Conservation (phyloP, 2,113 vertebrate genomes). For the Marmota flaviventris region DNA sequence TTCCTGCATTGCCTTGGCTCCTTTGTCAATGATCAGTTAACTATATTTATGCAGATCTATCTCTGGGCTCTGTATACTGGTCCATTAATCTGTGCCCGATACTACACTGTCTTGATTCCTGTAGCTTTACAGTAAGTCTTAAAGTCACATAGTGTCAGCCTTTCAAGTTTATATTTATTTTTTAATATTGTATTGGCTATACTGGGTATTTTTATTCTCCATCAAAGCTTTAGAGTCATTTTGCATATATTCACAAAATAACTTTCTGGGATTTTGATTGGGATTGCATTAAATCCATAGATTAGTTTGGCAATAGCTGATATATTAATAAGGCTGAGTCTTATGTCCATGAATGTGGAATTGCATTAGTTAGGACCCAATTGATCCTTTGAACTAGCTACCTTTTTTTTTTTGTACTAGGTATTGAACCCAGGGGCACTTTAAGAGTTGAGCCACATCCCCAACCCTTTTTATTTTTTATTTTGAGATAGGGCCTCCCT, state of each 20-base stretch:
- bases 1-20: background rate
- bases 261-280: background rate
- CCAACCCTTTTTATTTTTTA: no score
- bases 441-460: no score
- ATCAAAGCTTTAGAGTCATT: background rate
- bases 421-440: no score
- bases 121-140: background rate
- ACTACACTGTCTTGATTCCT: background rate
- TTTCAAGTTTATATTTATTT: background rate
- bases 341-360: background rate
- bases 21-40: background rate
- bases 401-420: no score
- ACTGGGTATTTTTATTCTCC: background rate
- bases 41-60: background rate
- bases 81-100: background rate
- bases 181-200: background rate
- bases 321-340: background rate
- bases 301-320: background rate
- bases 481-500: no score
- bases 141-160: no score
- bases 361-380: background rate
- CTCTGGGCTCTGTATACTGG: background rate
- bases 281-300: background rate
- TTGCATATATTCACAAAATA: background rate
- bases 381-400: background rate